These are phyloP conservation scores for Amaurobius ferox DNA, from an alignment of 2,888 invertebrate species.

Conservation along the genomic window DNA sequence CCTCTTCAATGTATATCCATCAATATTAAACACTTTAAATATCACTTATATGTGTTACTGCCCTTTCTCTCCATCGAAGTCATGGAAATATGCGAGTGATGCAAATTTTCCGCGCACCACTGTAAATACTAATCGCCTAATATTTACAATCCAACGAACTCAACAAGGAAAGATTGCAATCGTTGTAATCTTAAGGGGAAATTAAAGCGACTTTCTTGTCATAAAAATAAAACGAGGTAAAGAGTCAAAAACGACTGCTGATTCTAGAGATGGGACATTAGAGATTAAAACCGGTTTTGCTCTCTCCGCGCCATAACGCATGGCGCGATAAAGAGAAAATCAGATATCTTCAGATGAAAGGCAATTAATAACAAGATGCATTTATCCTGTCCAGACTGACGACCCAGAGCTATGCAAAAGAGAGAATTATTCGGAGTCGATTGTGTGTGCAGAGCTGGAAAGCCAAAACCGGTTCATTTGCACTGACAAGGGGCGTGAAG, in stretches of 20 bases:
- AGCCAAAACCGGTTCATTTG: constrained; percentile 33
- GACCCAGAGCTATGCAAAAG: constrained; percentile 11
- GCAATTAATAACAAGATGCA: constrained; percentile 57
- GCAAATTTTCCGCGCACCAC: no score
- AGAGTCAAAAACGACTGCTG: background rate
- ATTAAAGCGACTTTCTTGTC: background rate
- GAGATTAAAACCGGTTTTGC: constrained; percentile 30
- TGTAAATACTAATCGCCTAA: no score
- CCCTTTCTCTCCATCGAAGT: no score
- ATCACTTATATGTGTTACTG: no score
- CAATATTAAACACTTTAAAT: no score
- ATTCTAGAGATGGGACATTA: background rate
- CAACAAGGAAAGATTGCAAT: background rate
- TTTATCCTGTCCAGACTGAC: constrained; percentile 45
- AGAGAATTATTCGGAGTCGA: constrained; percentile 38
- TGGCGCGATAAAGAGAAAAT: constrained; percentile 29
- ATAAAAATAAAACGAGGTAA: background rate
- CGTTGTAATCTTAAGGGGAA: background rate
- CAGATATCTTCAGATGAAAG: constrained; percentile 48
- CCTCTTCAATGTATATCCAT: no score
- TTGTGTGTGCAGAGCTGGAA: background rate
- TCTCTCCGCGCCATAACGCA: constrained; percentile 24
- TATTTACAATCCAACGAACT: no score
- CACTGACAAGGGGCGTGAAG: background rate
- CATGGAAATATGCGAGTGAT: no score